Evolutionary conservation across 2,888 invertebrate genomes (phyloP).

Genomic region (Phalangium opilio): DNA sequence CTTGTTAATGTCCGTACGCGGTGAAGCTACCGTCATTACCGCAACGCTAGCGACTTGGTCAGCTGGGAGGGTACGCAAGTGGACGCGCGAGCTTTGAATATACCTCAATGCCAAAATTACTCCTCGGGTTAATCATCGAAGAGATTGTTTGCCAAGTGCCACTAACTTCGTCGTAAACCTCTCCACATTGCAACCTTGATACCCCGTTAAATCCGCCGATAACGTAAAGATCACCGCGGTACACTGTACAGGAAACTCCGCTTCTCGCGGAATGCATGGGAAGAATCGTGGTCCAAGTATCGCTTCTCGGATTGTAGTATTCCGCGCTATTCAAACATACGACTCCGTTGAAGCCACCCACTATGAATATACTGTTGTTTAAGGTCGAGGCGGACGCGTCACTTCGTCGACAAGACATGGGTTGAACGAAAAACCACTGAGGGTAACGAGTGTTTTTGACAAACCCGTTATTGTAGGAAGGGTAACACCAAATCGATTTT

Average conservation of each 20-base stretch:
- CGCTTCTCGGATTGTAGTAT: slow-evolving; percentile 49
- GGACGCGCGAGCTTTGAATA: no score
- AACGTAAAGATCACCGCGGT: slow-evolving; percentile 51
- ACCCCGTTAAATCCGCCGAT: slow-evolving; percentile 67
- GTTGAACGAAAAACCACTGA: slow-evolving; percentile 3
- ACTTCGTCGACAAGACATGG: slow-evolving; percentile 48
- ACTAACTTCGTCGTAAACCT: slow-evolving; percentile 21
- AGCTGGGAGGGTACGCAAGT: no score
- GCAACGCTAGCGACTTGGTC: no score
- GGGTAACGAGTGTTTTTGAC: no score
- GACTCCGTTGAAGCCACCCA: slow-evolving; percentile 64
- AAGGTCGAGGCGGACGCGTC: slow-evolving; percentile 59
- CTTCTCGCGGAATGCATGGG: slow-evolving; percentile 57
- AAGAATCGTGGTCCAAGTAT: slow-evolving; percentile 46
- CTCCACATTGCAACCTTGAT: slow-evolving; percentile 33
- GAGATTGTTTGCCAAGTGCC: slow-evolving; percentile 49
- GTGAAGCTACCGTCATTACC: no score
- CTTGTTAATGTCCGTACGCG: no score
- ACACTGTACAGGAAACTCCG: slow-evolving; percentile 55
- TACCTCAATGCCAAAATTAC: slow-evolving; percentile 58
- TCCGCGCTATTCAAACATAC: slow-evolving; percentile 59
- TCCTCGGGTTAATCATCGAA: slow-evolving; percentile 58
- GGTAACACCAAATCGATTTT: no score
- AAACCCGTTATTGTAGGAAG: no score
- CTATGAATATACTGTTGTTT: slow-evolving; percentile 48